Evolutionary conservation across 2,113 vertebrate genomes (phyloP), one percentile per base, ranked within the genome.

Genomic region (Quiscalus mexicanus): DNA sequence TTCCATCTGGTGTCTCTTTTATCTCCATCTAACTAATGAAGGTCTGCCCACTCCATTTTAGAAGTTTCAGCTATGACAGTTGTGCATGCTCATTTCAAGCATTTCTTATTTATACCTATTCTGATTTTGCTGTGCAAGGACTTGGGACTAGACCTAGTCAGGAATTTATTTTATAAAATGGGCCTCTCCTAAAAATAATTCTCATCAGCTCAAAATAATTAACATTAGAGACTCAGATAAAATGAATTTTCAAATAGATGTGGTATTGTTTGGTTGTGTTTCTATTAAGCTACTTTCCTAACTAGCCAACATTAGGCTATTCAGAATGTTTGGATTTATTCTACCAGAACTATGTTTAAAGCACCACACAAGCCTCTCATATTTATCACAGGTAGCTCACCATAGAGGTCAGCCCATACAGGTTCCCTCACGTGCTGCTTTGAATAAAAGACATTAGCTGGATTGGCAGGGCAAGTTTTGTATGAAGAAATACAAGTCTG

Each of bases 1-100:
- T 84, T 69, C 86, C 80, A 95, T 87, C 79, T 86, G 78, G 47
- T 87, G 39, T 22, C 12, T 85, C 42, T 85, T 93, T 90, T 80
- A 87, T 91, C 49, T 94, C 41, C 63, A 56, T 12, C 71, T 73
- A 76, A 65, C 41, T 74, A 75, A 84, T 37, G 59, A 52, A 92
- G 63, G 67, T 49, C 56, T 90, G 76, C n/a, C 41, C 53, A 59
- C 23, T 81, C 53, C 15, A 71, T 55, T 91, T 63, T 31, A 95
- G 79, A 90, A 93, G 25, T 77, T 91, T 89, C 77, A 60, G 60
- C 47, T 89, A 19, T 80, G 59, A 73, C 41, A 83, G 95, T 42
- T 92, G 45, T 49, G 73, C 11, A 10, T 23, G 9, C 6, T 76
- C 47, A 41, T 59, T 89, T 71, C 18, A 67, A 50, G 13, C 15